These are phyloP conservation scores for Hoplostethus atlanticus DNA, from an alignment of 2,797 vertebrate genomes.

Conservation along the genomic window DNA sequence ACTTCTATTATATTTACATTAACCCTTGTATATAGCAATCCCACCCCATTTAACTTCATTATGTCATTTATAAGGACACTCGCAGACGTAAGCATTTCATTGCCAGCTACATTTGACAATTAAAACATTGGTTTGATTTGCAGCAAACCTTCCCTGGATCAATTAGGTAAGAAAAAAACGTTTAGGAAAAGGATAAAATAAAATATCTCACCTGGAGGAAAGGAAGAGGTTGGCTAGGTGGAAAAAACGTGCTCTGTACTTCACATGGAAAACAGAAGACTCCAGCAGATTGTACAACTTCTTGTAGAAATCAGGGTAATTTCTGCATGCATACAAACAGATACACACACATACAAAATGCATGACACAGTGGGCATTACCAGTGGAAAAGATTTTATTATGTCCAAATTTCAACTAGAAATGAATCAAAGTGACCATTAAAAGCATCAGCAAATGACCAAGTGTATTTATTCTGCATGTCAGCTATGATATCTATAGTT, in stretches of 20 bases:
- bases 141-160: too few relatives aligned
- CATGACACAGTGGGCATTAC: neutral
- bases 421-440: neutral
- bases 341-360: neutral
- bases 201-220: slow-evolving; percentile 90
- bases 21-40: too few relatives aligned
- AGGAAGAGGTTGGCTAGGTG: slow-evolving; percentile 92
- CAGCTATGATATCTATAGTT: neutral
- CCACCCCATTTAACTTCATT: too few relatives aligned
- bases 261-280: slow-evolving; percentile 93
- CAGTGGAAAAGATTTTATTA: neutral
- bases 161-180: too few relatives aligned
- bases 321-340: slow-evolving; percentile 78
- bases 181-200: neutral
- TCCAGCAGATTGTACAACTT: slow-evolving; percentile 95
- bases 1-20: too few relatives aligned
- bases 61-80: too few relatives aligned
- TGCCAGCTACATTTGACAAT: too few relatives aligned
- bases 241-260: slow-evolving; percentile 95
- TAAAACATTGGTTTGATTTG: too few relatives aligned
- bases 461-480: neutral
- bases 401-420: neutral
- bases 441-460: neutral
- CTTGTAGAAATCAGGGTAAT: slow-evolving; percentile 96
- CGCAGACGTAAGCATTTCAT: too few relatives aligned